Base-by-base conservation (phyloP, 2,113 vertebrate species). In the Sialia sialis region DNA sequence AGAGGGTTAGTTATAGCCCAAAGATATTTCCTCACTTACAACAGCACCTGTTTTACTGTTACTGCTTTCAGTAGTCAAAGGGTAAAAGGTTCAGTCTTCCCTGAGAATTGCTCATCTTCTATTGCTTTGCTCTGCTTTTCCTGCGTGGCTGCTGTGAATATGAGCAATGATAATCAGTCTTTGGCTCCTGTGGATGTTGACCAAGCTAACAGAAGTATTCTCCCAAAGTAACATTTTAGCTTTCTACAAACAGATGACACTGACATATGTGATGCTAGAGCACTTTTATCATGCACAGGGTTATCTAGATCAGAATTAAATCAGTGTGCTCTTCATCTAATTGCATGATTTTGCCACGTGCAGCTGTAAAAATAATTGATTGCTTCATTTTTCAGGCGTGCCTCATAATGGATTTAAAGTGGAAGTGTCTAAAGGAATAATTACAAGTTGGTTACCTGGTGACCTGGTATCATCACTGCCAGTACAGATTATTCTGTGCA, bases 401-500 rank as follows among this genome's bases (percentile, higher is more conserved):
- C 95, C 94, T 59, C 89, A 52, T 48, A 93, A 89, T 84, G 96
- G 94, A 38, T 97, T 97, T 91, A 86, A 94, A 87, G 95, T 97
- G 55, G 94, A 97, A 75, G 72, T 66, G 46, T 90, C 94, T 41
- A 92, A 75, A 73, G 85, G 95, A 70, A 80, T 96, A 77, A 77
- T 97, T 91, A 87, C 92, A 9, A 97, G 69, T 38, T 97, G 97
- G 97, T 76, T 95, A 87, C 93, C 95, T 69, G 89, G 95, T 6
- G 95, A 97, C 63, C 67, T 64, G 25, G 54, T 36, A 95, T 96
- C 0, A 34, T 96, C 5, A 7, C 97, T 89, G 94, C 95, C 38
- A 97, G 91, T 55, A 96, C 89, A n/a, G 95, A 96, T 79, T 97
- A 95, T 87, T 97, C 94, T 34, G 92, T 94, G 94, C 82, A 97